Evolutionary conservation across 1,140 invertebrate species (phyloP).

Genomic region (Drosophila virilis): DNA sequence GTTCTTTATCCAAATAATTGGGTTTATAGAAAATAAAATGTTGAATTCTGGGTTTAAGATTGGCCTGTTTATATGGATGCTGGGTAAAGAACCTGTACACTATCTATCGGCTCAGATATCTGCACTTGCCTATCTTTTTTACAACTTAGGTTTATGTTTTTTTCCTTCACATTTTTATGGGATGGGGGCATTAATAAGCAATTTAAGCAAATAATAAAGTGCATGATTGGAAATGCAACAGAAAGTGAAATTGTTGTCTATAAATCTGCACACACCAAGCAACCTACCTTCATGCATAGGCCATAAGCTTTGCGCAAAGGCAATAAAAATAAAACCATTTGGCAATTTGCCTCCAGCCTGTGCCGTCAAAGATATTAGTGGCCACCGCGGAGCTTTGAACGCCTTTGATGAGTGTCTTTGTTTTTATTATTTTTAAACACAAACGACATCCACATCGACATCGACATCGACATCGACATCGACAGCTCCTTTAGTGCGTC

Average conservation of each 20-base stretch:
- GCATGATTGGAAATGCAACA: constrained; percentile 61
- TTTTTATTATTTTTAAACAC: constrained; percentile 36
- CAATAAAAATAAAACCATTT: constrained; percentile 64
- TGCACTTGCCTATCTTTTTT: too few relatives aligned
- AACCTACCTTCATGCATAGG: constrained; percentile 8
- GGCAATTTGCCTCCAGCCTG: constrained; percentile 52
- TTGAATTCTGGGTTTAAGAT: too few relatives aligned
- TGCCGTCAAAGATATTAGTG: constrained; percentile 25
- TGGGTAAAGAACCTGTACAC: too few relatives aligned
- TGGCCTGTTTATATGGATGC: too few relatives aligned
- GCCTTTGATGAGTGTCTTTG: constrained; percentile 59
- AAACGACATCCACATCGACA: constrained; percentile 2
- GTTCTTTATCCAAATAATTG: too few relatives aligned
- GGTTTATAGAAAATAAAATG: too few relatives aligned
- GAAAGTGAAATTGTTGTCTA: constrained; percentile 75
- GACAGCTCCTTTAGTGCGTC: constrained; percentile 15
- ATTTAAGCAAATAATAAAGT: constrained; percentile 41
- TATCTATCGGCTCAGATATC: too few relatives aligned
- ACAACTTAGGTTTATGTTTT: too few relatives aligned
- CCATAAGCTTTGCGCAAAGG: constrained; percentile 26
- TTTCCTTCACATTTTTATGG: too few relatives aligned
- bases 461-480: neutral
- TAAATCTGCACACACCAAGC: constrained; percentile 44
- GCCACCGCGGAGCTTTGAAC: constrained; percentile 40
- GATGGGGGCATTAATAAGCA: neutral